Percentiles rank a stretch among this genome's conserved stretches.
Evolutionary conservation across 2,797 vertebrate genomes (phyloP).

Genomic region (Lagodon rhomboides): DNA sequence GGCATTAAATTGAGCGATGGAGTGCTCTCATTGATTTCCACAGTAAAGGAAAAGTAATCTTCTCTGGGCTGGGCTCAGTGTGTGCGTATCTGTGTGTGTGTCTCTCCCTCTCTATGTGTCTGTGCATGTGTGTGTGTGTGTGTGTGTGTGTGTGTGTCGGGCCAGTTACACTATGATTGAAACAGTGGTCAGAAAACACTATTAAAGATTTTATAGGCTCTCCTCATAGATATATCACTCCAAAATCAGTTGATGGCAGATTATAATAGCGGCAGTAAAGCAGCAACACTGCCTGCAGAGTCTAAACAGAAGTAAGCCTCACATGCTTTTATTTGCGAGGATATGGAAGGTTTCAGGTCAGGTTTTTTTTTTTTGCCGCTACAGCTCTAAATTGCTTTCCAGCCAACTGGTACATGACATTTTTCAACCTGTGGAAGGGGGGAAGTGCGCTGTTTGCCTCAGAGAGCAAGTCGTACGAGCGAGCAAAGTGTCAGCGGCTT

Average conservation of each 20-base stretch:
- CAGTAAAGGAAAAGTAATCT: slow-evolving; percentile 82
- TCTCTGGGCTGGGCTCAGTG: slow-evolving; percentile 53
- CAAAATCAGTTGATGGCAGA: slow-evolving; percentile 60
- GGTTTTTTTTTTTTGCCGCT: slow-evolving; percentile 49
- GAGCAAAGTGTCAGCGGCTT: slow-evolving; percentile 46
- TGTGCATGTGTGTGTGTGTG: slow-evolving; percentile 11
- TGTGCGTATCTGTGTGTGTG: slow-evolving; percentile 18
- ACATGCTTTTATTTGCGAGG: slow-evolving; percentile 31
- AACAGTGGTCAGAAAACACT: slow-evolving; percentile 68
- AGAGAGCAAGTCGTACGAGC: slow-evolving; percentile 28
- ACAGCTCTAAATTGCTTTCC: slow-evolving; percentile 66
- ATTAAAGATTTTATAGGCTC: slow-evolving; percentile 64
- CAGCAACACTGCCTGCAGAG: slow-evolving; percentile 16
- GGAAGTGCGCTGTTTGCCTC: slow-evolving; percentile 53
- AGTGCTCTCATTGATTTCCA: slow-evolving; percentile 80
- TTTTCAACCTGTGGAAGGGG: slow-evolving; percentile 53
- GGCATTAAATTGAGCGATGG: slow-evolving; percentile 80
- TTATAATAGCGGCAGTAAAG: slow-evolving; percentile 66
- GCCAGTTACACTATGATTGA: slow-evolving; percentile 58
- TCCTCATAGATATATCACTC: slow-evolving; percentile 60
- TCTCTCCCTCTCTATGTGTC: neutral
- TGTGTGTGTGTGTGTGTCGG: slow-evolving; percentile 7
- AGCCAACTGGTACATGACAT: slow-evolving; percentile 64
- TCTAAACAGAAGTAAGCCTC: slow-evolving; percentile 23
- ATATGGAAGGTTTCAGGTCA: slow-evolving; percentile 54